Evolutionary conservation across 2,113 vertebrate genomes (phyloP), one percentile per base, ranked within the genome.

Genomic region (Myrmophylax atrothorax): DNA sequence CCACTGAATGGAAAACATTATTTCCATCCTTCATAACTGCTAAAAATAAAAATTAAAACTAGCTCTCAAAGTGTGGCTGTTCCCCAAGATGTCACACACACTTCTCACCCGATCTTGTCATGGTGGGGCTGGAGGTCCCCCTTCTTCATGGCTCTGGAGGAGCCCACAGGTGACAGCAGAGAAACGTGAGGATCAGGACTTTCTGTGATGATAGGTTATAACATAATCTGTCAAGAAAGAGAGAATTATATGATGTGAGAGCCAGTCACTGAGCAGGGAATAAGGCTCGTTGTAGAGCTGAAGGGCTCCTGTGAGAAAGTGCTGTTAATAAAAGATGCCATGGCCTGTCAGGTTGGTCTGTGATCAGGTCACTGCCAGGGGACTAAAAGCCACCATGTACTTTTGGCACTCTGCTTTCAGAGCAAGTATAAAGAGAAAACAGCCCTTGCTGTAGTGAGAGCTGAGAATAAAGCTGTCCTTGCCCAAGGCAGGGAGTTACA

Each of bases 211-310:
- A 96, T 94, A 87, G 91, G 81, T 84, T 97, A 94, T 80, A 90
- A 96, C 93, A 95, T 68, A 69, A 96, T 96, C 96, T 97, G 96
- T 76, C 82, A 90, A 95, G 96, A 96, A 97, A 97, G 93, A 97
- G 91, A 97, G 84, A 97, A 97, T 89, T 59, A 97, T 58, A 94
- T 29, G 94, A 90, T 59, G 62, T 94, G 94, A 97, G 91, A 95
- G 86, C 84, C 93, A 89, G 91, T 55, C 56, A 83, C n/a, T 83
- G 89, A 56, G 67, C 3, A 93, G 80, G 73, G 33, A 88, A 84
- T 53, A 83, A 31, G 49, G 73, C 90, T 90, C 76, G 67, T 63
- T 58, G 59, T 55, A 73, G 59, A 26, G 76, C 82, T 2, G 0
- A 90, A 89, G 60, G 75, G 72, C 79, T 95, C 75, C 75, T 74